Evolutionary conservation across 2,113 vertebrate genomes (phyloP).

Genomic region (Tamias sibiricus): DNA sequence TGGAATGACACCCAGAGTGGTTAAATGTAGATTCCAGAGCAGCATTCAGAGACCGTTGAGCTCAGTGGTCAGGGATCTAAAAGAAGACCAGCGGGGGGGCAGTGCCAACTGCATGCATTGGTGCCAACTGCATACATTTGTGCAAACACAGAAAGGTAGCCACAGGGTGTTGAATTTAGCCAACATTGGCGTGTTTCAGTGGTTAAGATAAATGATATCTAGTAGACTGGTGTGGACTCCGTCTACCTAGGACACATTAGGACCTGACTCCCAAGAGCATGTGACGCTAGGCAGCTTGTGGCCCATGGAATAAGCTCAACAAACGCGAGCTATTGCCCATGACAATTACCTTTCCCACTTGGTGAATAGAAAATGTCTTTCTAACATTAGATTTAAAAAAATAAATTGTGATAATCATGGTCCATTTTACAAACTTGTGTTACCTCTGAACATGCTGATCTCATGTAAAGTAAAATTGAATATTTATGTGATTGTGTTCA

Average conservation of each 20-base stretch:
- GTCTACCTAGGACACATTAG: background rate
- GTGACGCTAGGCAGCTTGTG: background rate
- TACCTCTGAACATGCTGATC: background rate
- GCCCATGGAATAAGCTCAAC: background rate
- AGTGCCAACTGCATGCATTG: background rate
- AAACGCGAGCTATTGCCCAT: background rate
- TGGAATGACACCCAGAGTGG: background rate
- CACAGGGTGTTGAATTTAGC: background rate
- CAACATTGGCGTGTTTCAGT: background rate
- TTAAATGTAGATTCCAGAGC: background rate
- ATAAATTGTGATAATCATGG: background rate
- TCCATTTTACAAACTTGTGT: background rate
- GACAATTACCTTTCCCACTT: background rate
- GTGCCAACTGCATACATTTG: too few species aligned
- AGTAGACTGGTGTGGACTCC: background rate
- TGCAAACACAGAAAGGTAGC: background rate
- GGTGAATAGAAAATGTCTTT: background rate
- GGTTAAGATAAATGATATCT: background rate
- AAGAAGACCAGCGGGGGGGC: background rate
- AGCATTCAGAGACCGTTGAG: background rate
- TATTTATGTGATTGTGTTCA: background rate
- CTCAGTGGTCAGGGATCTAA: background rate
- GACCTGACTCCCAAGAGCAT: background rate
- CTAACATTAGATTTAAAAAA: background rate
- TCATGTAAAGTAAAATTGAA: conserved; percentile 8